These are phyloP conservation scores for Apocrypta bakeri DNA, from an alignment of 1,140 invertebrate species.

Conservation along the genomic window DNA sequence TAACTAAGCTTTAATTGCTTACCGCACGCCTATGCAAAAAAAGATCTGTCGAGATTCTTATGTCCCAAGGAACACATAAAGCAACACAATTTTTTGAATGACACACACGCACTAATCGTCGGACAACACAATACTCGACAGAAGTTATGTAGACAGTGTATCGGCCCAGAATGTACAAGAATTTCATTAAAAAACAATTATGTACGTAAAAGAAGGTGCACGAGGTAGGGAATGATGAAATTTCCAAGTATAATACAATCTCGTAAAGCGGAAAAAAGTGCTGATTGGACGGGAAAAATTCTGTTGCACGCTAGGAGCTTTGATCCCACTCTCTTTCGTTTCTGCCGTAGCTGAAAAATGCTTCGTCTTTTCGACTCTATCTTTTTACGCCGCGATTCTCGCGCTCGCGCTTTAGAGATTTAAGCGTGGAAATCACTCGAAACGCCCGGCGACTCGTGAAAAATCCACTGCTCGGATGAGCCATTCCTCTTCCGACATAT, in stretches of 20 bases:
- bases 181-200: not conserved
- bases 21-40: too few species aligned
- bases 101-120: too few species aligned
- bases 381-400: slow-evolving; percentile 33
- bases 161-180: too few species aligned
- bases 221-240: not conserved
- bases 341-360: slow-evolving; percentile 29
- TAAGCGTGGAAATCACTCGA: slow-evolving; percentile 35
- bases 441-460: slow-evolving; percentile 34
- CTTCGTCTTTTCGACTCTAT: slow-evolving; percentile 3
- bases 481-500: slow-evolving; percentile 30
- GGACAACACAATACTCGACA: too few species aligned
- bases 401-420: not conserved
- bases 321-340: slow-evolving; percentile 22
- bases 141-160: too few species aligned
- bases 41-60: too few species aligned
- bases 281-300: slow-evolving; percentile 40
- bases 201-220: not conserved
- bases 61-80: too few species aligned
- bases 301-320: slow-evolving; percentile 7
- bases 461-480: slow-evolving; percentile 37
- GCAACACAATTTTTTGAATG: too few species aligned
- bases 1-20: too few species aligned
- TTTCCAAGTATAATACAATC: not conserved
- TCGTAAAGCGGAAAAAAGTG: slow-evolving; percentile 12